Percentiles rank a stretch among this genome's conserved stretches.
These are phyloP conservation scores for Columbina picui DNA, from an alignment of 2,113 vertebrate species.

Conservation along the genomic window DNA sequence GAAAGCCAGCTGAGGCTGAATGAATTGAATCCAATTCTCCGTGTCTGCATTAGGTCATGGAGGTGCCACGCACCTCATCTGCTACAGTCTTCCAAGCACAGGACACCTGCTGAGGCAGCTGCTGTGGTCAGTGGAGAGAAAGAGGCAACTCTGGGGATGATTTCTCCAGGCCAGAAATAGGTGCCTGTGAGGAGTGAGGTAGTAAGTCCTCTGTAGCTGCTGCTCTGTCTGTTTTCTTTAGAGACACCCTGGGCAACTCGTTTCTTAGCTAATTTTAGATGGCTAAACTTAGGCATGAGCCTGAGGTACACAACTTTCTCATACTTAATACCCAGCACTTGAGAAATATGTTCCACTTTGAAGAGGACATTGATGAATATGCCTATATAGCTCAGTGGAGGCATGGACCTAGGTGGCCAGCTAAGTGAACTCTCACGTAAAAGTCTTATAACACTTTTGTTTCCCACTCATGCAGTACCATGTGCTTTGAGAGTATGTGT, in stretches of 20 bases:
- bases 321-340: neutral
- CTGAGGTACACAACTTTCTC: neutral
- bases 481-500: rapidly evolving
- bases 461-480: neutral
- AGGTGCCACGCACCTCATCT: neutral
- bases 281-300: neutral
- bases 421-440: neutral
- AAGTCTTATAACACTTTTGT: neutral
- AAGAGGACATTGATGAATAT: neutral
- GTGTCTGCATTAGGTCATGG: neutral
- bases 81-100: neutral
- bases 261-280: neutral
- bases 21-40: neutral
- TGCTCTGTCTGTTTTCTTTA: neutral
- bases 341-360: neutral
- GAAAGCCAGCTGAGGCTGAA: neutral
- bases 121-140: neutral
- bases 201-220: neutral
- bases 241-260: neutral
- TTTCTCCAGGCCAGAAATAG: neutral
- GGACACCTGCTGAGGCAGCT: neutral
- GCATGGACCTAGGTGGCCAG: too few relatives aligned
- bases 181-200: neutral
- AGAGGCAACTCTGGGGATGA: neutral
- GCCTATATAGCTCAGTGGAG: neutral